Conservation (phyloP, 2,888 invertebrate species). For the Tenthredo distinguenda region DNA sequence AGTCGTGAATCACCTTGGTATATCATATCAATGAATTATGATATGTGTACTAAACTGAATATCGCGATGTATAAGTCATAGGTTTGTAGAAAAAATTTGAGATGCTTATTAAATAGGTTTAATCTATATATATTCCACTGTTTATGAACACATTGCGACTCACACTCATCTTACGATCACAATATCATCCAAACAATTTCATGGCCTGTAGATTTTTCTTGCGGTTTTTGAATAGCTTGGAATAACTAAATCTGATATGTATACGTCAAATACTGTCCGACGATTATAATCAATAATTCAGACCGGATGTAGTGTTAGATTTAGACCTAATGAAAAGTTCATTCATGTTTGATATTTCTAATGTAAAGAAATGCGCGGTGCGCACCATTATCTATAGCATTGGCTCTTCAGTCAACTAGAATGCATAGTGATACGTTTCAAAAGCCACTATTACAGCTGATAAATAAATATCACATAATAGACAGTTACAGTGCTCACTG, state of each 20-base stretch:
- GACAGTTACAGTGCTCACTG: no score
- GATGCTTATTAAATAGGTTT: conserved; percentile 2
- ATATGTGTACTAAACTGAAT: not conserved
- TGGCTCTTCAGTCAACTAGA: not conserved
- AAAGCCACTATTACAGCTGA: not conserved
- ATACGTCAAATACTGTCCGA: not conserved
- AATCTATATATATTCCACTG: not conserved
- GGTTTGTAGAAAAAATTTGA: conserved; percentile 2
- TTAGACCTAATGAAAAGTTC: not conserved
- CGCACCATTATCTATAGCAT: not conserved
- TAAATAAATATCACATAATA: not conserved
- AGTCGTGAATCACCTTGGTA: not conserved
- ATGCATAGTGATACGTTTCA: not conserved
- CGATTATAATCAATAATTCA: not conserved
- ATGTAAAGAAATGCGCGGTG: not conserved
- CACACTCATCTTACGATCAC: not conserved
- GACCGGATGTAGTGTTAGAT: not conserved
- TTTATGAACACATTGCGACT: not conserved
- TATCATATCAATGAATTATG: conserved; percentile 2
- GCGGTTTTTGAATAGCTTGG: not conserved
- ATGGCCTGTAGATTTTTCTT: not conserved
- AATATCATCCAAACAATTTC: not conserved
- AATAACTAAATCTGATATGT: not conserved
- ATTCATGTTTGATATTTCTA: not conserved
- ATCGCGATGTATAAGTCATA: conserved; percentile 2